Evolutionary conservation across 2,888 invertebrate species (phyloP), one percentile per base, ranked within the genome.

Genomic region (Metopia argyrocephala): DNA sequence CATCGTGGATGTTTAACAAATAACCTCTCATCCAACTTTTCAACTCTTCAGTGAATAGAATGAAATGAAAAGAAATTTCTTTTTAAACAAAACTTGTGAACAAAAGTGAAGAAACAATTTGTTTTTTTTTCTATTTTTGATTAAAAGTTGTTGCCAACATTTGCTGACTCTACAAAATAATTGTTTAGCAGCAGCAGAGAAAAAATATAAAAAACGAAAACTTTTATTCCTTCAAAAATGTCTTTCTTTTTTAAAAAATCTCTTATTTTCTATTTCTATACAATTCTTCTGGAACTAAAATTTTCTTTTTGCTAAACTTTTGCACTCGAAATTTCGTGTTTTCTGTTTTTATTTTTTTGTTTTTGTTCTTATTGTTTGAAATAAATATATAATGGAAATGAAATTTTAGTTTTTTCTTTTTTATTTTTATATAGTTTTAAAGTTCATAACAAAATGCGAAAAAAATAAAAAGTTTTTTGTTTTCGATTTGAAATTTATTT

Each of bases 401-500:
- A 38, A 38, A 38, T 38, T 38, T 38, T 38, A 9, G 15, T 38
- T 38, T 15, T 38, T 38, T 38, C 9, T 38, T 23, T 52, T 25
- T 5, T 20, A 4, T 52, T 52, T 52, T 15, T 48, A 48, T 48
- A 2, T 12, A 48, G 12, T 46, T 46, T 2, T 2, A 48, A 48
- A 48, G 2, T 48, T 48, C 18, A 48, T 48, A 18, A 5, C 5
- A 48, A 48, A 48, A 48, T 48, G 46, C 18, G n/a, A 18, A n/a
- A n/a, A 38, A 15, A 54, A 25, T 12, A 38, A 12, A 38, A 38
- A 38, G 9, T 38, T 38, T 31, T 5, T 38, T 38, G 38, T 38
- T 38, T 38, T 38, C 38, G 15, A 38, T 38, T 38, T 46, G 31
- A 52, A 76, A 76, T 76, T 68, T 68, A 76, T 76, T 76, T 76